Conservation (phyloP, 2,888 invertebrate species). For the Nomada hirtipes region DNA sequence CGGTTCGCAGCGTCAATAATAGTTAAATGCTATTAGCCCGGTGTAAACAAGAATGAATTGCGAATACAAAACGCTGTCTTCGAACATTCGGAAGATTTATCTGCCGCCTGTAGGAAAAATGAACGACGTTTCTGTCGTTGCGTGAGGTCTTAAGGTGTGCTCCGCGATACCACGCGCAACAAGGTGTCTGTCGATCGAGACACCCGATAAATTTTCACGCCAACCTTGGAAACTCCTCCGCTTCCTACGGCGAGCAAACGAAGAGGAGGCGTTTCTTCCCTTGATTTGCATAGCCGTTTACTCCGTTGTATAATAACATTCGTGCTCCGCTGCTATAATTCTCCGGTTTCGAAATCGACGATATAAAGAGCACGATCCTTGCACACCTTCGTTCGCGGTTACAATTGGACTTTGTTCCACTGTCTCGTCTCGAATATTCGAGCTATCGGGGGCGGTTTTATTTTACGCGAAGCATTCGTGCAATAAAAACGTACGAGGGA, state of each 20-base stretch:
- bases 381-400: not conserved
- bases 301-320: constrained; percentile 43
- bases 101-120: not conserved
- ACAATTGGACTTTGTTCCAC: not conserved
- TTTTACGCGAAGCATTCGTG: not conserved
- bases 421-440: not conserved
- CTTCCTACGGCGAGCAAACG: constrained; percentile 14
- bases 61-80: too few relatives aligned
- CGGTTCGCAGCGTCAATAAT: too few relatives aligned
- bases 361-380: constrained; percentile 26
- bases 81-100: constrained; percentile 20
- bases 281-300: constrained; percentile 48
- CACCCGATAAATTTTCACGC: constrained; percentile 45
- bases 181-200: constrained; percentile 52
- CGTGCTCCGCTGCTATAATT: constrained; percentile 43
- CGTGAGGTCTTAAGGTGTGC: constrained; percentile 1
- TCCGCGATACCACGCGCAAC: constrained; percentile 30
- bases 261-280: constrained; percentile 35
- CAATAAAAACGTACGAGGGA: too few relatives aligned
- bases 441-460: not conserved
- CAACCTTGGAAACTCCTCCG: constrained; percentile 39
- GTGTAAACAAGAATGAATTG: not conserved
- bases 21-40: not conserved
- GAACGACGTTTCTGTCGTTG: constrained; percentile 32
- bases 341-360: not conserved